Evolutionary conservation across 2,113 vertebrate genomes (phyloP), one percentile per base, ranked within the genome.

Genomic region (Gallinago media): DNA sequence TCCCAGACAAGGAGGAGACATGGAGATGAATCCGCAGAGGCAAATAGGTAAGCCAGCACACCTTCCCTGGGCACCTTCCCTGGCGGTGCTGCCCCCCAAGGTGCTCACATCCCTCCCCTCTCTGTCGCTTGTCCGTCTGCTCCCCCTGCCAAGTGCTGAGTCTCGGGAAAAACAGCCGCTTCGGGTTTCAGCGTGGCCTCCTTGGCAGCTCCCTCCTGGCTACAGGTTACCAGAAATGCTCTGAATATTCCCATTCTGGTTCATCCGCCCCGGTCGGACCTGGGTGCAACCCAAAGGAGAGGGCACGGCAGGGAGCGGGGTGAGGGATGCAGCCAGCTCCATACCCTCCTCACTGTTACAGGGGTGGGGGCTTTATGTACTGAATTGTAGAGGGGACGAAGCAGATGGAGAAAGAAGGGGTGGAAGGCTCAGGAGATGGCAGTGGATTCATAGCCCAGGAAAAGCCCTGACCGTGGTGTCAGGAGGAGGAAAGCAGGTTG

Each of bases 31-130:
- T 56, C 49, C 47, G 56, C 92, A 81, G 76, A 97, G 96, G 97
- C 85, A 97, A 97, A 96, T 97, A 98, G 98, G 98, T 98, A 97
- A 96, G 97, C 78, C 88, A 89, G 84, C 20, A 58, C 2, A 61
- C 81, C 78, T 91, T 77, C 55, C 40, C 19, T 34, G 65, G 80
- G 93, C 95, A 78, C 34, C 31, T 89, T 56, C 25, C 7, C 42
- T 0, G 0, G 40, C 81, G 77, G 0, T 7, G 46, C 81, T 73
- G 63, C 61, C 59, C 36, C 31, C 44, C 59, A 17, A 65, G 40
- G 84, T 17, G 16, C 80, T 77, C 65, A 26, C 71, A 34, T 72
- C 94, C 84, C 74, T 93, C 85, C 49, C 79, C 1, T 29, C 80
- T 91, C 82, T 7, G 2, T 62, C 63, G 34, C 85, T 91, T 67